A percentile compares a stretch with the other conserved stretches of the same genome.
Conservation (phyloP, 1,140 invertebrate genomes). For the Adoxophyes honmai region DNA sequence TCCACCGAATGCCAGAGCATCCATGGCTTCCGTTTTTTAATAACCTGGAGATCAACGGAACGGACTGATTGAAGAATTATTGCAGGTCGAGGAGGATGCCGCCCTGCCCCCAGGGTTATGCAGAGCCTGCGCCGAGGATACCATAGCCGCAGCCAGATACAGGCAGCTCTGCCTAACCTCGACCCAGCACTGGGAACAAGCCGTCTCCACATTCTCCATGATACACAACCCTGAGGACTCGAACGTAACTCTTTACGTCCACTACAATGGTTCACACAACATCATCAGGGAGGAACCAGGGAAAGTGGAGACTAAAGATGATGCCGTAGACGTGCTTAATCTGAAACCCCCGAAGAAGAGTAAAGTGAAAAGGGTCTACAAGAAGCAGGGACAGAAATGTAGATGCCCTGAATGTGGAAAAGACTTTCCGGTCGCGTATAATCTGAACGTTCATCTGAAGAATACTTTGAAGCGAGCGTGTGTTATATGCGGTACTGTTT, state of each 20-base stretch:
- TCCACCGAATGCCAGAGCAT: too few relatives aligned
- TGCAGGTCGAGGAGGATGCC: conserved; percentile 53
- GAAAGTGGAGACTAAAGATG: conserved; percentile 9
- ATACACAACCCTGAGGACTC: conserved; percentile 21
- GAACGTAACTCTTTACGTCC: conserved; percentile 41
- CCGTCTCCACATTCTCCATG: conserved; percentile 22
- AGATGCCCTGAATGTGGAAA: conserved; percentile 55
- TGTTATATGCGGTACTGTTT: conserved; percentile 30
- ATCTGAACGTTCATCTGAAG: conserved; percentile 55
- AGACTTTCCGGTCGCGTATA: conserved; percentile 34
- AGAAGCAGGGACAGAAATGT: background rate
- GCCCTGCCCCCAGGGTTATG: conserved; percentile 47
- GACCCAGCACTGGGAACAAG: conserved; percentile 39
- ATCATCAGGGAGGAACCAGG: conserved; percentile 31
- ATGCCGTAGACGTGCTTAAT: conserved; percentile 31
- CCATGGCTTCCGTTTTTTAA: too few relatives aligned
- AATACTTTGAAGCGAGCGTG: conserved; percentile 42
- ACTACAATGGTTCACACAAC: conserved; percentile 27
- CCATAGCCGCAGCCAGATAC: conserved; percentile 38
- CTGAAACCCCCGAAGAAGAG: background rate
- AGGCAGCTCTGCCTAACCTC: conserved; percentile 31
- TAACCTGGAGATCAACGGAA: conserved; percentile 21
- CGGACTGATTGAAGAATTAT: conserved; percentile 53
- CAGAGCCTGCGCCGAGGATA: conserved; percentile 35
- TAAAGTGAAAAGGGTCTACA: conserved; percentile 11